Conservation (phyloP, 2,888 invertebrate species). For the Diarsia dahlii region DNA sequence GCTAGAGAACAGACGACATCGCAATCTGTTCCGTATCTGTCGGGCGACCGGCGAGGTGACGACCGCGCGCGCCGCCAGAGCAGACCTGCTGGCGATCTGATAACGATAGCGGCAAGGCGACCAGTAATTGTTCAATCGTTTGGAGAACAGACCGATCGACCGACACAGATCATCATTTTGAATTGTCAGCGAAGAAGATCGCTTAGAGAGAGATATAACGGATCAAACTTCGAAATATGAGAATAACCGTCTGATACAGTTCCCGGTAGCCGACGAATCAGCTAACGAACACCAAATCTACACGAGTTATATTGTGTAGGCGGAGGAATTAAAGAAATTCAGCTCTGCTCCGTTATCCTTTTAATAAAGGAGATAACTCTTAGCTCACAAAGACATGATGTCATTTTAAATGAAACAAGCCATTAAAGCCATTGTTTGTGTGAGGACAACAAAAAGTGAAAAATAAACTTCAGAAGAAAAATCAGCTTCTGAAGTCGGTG, state of each 20-base stretch:
- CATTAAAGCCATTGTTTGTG: too few species aligned
- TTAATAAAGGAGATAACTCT: not conserved
- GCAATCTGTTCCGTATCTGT: constrained; percentile 13
- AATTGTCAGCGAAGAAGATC: constrained; percentile 18
- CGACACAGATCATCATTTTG: not conserved
- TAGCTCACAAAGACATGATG: constrained; percentile 4
- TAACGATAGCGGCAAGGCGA: not conserved
- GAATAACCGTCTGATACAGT: constrained; percentile 8
- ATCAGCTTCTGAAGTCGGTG: too few species aligned
- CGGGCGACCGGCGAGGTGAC: too few species aligned
- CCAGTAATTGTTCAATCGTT: constrained; percentile 5
- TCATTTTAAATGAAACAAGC: constrained; percentile 1
- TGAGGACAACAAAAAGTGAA: too few species aligned
- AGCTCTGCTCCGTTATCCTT: not conserved
- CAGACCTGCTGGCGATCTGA: constrained; percentile 20
- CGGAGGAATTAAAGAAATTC: not conserved
- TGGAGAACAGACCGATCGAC: constrained; percentile 2
- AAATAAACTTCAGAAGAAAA: too few species aligned
- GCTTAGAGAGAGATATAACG: constrained; percentile 8
- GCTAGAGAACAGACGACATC: constrained; percentile 12
- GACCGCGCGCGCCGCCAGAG: not conserved
- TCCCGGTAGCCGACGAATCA: constrained; percentile 3
- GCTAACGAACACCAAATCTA: constrained; percentile 13
- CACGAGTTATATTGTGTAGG: not conserved
- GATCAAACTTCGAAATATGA: not conserved